Evolutionary conservation across 2,113 vertebrate species (phyloP).

Genomic region (Hydrochoerus hydrochaeris): DNA sequence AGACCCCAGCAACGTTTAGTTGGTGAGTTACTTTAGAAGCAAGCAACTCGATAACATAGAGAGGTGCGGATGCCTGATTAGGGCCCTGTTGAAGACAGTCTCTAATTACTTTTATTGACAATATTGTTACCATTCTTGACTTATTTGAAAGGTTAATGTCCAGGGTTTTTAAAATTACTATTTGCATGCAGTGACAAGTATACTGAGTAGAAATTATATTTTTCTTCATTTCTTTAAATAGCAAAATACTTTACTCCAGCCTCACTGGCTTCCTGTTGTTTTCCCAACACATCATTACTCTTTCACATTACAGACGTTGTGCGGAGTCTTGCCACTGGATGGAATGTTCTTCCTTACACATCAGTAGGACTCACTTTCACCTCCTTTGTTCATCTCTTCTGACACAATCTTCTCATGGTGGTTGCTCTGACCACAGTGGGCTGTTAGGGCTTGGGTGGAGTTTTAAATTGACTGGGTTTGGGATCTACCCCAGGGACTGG

Average conservation of each 20-base stretch:
- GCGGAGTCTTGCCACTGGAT: neutral
- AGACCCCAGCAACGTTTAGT: neutral
- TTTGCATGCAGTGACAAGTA: neutral
- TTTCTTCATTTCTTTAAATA: neutral
- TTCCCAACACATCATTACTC: neutral
- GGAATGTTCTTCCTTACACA: neutral
- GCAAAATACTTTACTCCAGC: neutral
- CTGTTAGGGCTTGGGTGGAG: neutral
- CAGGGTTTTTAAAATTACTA: neutral
- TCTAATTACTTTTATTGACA: neutral
- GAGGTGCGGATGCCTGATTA: neutral
- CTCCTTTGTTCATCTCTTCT: neutral
- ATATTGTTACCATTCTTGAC: neutral
- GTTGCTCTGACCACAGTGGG: neutral
- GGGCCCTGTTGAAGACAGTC: neutral
- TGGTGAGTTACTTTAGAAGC: neutral
- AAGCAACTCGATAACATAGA: neutral
- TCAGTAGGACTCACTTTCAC: rapidly evolving
- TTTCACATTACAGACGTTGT: neutral
- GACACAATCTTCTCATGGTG: neutral
- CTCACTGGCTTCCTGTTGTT: neutral
- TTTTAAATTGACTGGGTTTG: neutral
- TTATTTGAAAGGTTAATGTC: slow-evolving; percentile 5
- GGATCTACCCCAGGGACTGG: neutral
- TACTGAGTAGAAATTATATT: neutral